Conservation (phyloP, 2,113 vertebrate genomes). For the Serinus canaria region DNA sequence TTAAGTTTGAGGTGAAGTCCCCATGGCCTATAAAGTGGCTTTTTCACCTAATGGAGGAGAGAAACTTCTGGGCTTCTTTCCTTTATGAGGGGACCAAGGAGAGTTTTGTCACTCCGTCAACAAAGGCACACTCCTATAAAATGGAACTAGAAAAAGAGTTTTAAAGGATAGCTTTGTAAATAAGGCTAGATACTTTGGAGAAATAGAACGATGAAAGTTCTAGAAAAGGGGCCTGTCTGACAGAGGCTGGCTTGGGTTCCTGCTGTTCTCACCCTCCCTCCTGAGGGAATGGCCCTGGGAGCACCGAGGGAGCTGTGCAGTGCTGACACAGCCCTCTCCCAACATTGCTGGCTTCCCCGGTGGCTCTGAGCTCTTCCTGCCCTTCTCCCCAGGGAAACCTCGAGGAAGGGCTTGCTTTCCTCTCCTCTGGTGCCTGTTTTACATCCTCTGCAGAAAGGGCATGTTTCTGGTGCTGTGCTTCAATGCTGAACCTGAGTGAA, state of each 20-base stretch:
- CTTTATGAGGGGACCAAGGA: no score
- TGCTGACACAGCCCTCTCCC: neutral
- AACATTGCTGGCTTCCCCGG: neutral
- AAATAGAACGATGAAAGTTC: neutral
- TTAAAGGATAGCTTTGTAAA: neutral
- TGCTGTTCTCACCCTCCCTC: neutral
- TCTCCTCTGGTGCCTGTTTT: neutral
- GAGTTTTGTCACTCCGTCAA: no score
- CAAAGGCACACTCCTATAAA: no score
- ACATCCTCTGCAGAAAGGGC: neutral
- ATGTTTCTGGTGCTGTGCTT: neutral
- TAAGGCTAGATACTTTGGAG: neutral
- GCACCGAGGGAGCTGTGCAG: rapidly evolving
- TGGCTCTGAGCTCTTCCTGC: neutral
- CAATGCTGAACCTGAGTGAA: neutral
- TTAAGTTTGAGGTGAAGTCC: no score
- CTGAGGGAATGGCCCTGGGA: neutral
- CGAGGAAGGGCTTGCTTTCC: neutral
- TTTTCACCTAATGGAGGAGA: no score
- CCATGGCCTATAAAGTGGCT: no score
- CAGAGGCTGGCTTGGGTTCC: neutral
- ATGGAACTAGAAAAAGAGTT: neutral
- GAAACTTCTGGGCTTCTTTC: no score
- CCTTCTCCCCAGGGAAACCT: neutral
- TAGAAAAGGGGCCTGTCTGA: neutral